Base-by-base conservation (phyloP, 2,888 invertebrate genomes). In the Cantharis flavilabris region DNA sequence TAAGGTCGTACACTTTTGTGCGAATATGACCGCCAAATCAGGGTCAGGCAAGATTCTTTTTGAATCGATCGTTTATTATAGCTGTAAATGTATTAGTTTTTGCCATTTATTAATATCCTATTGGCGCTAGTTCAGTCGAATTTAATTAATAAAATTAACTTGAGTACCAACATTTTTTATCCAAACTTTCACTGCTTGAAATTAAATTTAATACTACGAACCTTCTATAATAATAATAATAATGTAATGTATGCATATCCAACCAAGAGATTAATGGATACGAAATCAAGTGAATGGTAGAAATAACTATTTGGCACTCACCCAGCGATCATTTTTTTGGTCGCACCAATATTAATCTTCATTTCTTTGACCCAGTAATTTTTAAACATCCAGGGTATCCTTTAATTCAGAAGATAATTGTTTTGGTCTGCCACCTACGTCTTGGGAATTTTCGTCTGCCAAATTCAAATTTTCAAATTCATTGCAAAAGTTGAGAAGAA, bases 1-100 rank as follows among this genome's bases (percentile, higher is more conserved):
- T 82, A 82, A 83, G 83, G 83, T 82, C 82, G 80, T 73, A 76
- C 78, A 79, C 76, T 79, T 79, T 80, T 80, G 77, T 78, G 76
- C 81, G 75, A 80, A 75, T 75, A 73, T 76, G 82, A 81, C 83
- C 83, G 81, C 81, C 82, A 83, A 82, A 81, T 80, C 82, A 82
- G 81, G 83, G 83, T 81, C 82, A 82, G 77, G 72, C 63, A 76
- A 67, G 71, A 79, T 76, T 79, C 76, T 74, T 76, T 78, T 76
- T 75, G 65, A 76, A 73, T 65, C 72, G 73, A 71, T 78, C 73
- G 73, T 78, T 67, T 78, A 73, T 73, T 76, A 69, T 76, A 76
- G 72, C 75, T 26, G 75, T 72, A 71, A 71, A 71, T 49, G 71
- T 33, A 63, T 75, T 75, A 70, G 28, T 69, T n/a, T 69, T 28